Evolutionary conservation across 2,113 vertebrate genomes (phyloP), one percentile per base, ranked within the genome.

Genomic region (Excalfactoria chinensis): DNA sequence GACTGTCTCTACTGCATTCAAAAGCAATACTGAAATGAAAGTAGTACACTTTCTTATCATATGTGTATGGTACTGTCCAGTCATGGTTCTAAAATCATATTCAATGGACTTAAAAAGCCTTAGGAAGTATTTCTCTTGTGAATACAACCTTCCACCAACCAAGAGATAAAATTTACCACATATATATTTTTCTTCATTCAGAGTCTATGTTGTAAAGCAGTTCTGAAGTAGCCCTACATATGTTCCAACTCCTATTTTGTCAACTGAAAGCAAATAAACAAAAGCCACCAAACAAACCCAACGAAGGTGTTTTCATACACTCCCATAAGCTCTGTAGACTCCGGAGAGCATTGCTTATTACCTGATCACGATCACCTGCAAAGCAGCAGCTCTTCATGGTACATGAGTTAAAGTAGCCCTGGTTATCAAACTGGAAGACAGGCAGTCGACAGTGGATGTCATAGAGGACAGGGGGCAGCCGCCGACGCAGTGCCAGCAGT

Each of bases 371-470:
- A 97, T 99, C 99, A 26, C 99, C 99, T 2, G 99, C 99, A 58
- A 99, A 99, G 89, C 99, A 99, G 98, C 99, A 99, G 97, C 99
- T 99, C 95, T 99, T 99, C 99, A 99, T 99, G 82, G 99, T 99
- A 82, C 99, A 99, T 13, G 99, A 99, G 95, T 99, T 99, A 97
- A 99, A 99, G 97, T 99, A 99, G 12, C 99, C 99, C 90, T 99
- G 99, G 98, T 99, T 99, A 97, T 99, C 99, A 22, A 99, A 99
- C 98, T 99, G 99, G 97, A 99, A 99, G 97, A 99, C 98, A 19
- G 99, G 99, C 93, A 99, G 98, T 11, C 99, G 98, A 12, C 99
- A 99, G 97, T 99, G 99, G 77, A 99, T 99, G 95, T 99, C 99
- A 26, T 99, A 99, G 77, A 99, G 98, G 66, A 99, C 99, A 0